Percentiles rank a stretch among this genome's conserved stretches.
These are phyloP conservation scores for Microvelia longipes DNA, from an alignment of 1,140 invertebrate species.

Conservation along the genomic window DNA sequence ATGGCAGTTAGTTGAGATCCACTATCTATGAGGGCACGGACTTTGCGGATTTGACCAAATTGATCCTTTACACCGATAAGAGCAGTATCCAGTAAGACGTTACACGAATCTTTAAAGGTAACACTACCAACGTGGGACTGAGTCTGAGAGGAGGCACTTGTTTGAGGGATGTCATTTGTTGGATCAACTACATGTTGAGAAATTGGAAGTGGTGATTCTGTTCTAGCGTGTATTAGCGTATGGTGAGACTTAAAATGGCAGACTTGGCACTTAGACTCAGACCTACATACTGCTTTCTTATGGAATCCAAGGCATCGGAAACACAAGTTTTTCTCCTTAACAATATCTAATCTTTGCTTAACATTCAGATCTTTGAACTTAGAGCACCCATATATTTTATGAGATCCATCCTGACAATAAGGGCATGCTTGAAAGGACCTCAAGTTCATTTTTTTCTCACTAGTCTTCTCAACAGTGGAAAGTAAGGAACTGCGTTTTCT, in stretches of 20 bases:
- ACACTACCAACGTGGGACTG: background rate
- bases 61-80: background rate
- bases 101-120: background rate
- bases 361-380: background rate
- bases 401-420: background rate
- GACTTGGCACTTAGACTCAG: background rate
- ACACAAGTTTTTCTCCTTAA: background rate
- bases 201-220: background rate
- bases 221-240: background rate
- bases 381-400: background rate
- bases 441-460: background rate
- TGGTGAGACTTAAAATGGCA: background rate
- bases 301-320: background rate
- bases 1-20: background rate
- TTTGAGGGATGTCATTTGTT: background rate
- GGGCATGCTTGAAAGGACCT: background rate
- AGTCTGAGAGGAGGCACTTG: too few relatives aligned
- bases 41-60: background rate
- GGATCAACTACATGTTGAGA: background rate
- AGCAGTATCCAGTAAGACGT: background rate
- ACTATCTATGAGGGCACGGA: background rate
- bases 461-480: background rate
- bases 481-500: background rate
- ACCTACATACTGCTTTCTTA: background rate
- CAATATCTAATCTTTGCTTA: background rate